Conservation (phyloP, 2,888 invertebrate species). For the Neoascia interrupta region DNA sequence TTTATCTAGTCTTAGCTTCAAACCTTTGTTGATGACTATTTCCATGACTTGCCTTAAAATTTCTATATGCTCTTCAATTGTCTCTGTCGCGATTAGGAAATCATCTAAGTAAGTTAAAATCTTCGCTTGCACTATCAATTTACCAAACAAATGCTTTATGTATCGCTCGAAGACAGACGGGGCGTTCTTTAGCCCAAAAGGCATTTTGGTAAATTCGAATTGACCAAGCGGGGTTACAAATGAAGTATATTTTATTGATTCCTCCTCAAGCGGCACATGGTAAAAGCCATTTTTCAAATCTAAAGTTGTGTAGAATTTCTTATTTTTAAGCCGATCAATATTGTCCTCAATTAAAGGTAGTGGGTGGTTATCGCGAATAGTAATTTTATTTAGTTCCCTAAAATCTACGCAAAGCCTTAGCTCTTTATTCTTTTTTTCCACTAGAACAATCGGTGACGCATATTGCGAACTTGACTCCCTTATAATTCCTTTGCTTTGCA, state of each 20-base stretch:
- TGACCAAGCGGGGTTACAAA: neutral
- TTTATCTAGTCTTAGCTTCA: neutral
- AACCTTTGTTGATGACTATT: neutral
- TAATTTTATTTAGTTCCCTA: conserved; percentile 8
- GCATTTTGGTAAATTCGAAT: neutral
- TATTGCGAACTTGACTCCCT: conserved; percentile 66
- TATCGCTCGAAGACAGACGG: conserved; percentile 1
- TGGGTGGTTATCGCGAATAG: neutral
- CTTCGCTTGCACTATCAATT: neutral
- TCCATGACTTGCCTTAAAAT: neutral
- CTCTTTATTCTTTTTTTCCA: conserved; percentile 58
- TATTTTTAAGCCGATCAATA: neutral
- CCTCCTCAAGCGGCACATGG: neutral
- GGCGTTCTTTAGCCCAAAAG: conserved; percentile 19
- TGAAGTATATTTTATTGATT: neutral
- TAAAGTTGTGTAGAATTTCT: neutral
- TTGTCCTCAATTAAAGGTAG: neutral
- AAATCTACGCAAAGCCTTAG: conserved; percentile 61
- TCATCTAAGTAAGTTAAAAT: conserved; percentile 10
- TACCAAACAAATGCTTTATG: neutral
- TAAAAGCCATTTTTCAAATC: conserved; percentile 1
- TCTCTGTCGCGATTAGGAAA: conserved; percentile 5
- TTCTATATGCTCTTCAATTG: neutral
- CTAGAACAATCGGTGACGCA: conserved; percentile 62
- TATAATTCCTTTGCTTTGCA: too few relatives aligned